Percentiles rank a stretch among this genome's conserved stretches.
Conservation (phyloP, 2,113 vertebrate species). For the Seriola aureovittata region DNA sequence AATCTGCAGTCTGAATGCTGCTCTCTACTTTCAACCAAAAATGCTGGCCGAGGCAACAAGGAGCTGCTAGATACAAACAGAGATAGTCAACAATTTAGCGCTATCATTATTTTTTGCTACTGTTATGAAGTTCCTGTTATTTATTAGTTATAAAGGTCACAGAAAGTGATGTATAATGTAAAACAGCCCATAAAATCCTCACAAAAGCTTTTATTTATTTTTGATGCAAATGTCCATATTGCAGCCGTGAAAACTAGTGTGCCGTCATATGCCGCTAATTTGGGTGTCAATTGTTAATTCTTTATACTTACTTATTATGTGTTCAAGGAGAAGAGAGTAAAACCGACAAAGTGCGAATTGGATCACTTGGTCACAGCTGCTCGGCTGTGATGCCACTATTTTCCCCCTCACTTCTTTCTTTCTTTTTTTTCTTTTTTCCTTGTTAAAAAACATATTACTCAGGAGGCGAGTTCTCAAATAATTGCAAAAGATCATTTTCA, state of each 20-base stretch:
- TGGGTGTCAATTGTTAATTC: not conserved
- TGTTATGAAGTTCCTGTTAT: no score
- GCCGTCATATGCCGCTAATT: no score
- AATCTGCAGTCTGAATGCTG: slow-evolving; percentile 45
- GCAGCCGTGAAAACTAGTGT: no score
- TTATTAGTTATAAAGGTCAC: no score
- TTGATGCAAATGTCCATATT: no score
- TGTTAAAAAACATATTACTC: not conserved
- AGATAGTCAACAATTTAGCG: not conserved
- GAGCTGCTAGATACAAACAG: no score
- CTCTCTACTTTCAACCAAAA: slow-evolving; percentile 15
- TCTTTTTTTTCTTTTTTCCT: no score
- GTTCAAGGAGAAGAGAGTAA: not conserved
- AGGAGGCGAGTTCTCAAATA: not conserved
- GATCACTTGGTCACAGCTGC: not conserved
- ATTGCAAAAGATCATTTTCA: not conserved
- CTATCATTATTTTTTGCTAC: no score
- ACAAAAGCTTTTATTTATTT: no score
- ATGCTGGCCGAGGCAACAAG: not conserved
- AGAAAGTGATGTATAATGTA: no score
- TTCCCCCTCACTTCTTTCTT: not conserved
- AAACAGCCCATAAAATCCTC: no score
- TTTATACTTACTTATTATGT: not conserved
- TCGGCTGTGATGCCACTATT: not conserved
- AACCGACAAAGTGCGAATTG: not conserved